Percentiles rank a stretch among this genome's conserved stretches.
Evolutionary conservation across 2,797 vertebrate genomes (phyloP).

Genomic region (Oryzias sinensis): DNA sequence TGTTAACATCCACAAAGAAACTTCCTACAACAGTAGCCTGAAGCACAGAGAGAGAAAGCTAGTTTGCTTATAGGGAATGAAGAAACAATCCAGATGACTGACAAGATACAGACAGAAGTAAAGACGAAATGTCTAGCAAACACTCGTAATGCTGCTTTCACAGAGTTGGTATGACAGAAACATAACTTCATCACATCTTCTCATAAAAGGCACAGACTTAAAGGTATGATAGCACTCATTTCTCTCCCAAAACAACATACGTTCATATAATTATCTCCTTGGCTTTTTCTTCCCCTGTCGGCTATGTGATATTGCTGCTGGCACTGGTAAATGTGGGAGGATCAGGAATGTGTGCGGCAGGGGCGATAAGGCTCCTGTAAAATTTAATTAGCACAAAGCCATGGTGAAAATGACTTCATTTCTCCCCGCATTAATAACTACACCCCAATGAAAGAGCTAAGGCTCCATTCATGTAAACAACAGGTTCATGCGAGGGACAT

Average conservation of each 20-base stretch:
- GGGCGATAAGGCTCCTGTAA: constrained; percentile 81
- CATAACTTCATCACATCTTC: constrained; percentile 17
- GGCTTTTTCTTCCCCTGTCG: constrained; percentile 59
- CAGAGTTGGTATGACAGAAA: constrained; percentile 20
- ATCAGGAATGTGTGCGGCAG: constrained; percentile 74
- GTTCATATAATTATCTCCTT: constrained; percentile 57
- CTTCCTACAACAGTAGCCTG: constrained; percentile 28
- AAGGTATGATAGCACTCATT: constrained; percentile 41
- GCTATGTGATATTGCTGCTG: constrained; percentile 61
- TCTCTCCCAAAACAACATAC: constrained; percentile 55
- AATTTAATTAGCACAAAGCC: constrained; percentile 86
- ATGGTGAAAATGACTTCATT: constrained; percentile 75
- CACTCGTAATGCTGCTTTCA: constrained; percentile 6
- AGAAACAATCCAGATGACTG: constrained; percentile 6
- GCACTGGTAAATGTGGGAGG: constrained; percentile 73
- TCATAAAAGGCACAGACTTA: constrained; percentile 33
- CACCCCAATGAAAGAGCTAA: constrained; percentile 42
- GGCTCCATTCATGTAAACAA: constrained; percentile 65
- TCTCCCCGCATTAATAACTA: constrained; percentile 71
- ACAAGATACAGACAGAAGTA: constrained; percentile 3
- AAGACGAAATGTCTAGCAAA: background rate
- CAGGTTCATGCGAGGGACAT: constrained; percentile 17
- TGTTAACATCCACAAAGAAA: constrained; percentile 20
- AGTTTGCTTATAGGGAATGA: constrained; percentile 16
- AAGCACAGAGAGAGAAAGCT: constrained; percentile 19